phyloP scores from a whole-genome alignment of 2,113 vertebrate species.

The Cynopterus brachyotis region DNA sequence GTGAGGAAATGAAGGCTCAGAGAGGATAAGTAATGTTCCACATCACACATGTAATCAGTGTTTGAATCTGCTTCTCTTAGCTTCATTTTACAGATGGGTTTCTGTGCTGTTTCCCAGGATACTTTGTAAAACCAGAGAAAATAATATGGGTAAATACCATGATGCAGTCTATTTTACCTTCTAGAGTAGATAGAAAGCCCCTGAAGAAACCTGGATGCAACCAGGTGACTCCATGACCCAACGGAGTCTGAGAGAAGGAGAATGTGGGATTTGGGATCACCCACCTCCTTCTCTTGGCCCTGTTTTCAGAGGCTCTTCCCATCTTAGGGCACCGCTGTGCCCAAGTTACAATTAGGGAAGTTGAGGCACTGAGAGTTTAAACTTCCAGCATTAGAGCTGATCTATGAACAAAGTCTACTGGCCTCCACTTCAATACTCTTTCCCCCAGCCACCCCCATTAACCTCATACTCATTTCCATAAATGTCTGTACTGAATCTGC shows the following conservation, averaged over 20 bases:
- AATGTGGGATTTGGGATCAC: not conserved
- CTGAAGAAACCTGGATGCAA: too few relatives aligned
- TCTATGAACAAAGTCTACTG: not conserved
- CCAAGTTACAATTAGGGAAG: not conserved
- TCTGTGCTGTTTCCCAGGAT: not conserved
- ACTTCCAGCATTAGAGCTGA: not conserved
- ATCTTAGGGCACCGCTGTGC: accelerated
- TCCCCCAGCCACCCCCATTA: not conserved
- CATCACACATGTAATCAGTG: not conserved
- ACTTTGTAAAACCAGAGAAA: not conserved
- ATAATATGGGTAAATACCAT: not conserved
- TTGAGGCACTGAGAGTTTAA: not conserved
- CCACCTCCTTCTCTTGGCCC: not conserved
- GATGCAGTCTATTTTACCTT: not conserved
- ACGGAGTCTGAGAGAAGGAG: not conserved
- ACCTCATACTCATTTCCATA: not conserved
- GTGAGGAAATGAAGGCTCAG: not conserved
- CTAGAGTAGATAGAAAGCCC: not conserved
- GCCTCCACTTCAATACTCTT: not conserved
- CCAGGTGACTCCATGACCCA: too few relatives aligned
- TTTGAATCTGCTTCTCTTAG: not conserved
- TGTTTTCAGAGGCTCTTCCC: not conserved
- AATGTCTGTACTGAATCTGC: not conserved
- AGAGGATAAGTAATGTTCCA: not conserved
- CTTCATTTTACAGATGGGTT: not conserved